Evolutionary conservation across 2,888 invertebrate genomes (phyloP).

Genomic region (Sipunculus nudus): DNA sequence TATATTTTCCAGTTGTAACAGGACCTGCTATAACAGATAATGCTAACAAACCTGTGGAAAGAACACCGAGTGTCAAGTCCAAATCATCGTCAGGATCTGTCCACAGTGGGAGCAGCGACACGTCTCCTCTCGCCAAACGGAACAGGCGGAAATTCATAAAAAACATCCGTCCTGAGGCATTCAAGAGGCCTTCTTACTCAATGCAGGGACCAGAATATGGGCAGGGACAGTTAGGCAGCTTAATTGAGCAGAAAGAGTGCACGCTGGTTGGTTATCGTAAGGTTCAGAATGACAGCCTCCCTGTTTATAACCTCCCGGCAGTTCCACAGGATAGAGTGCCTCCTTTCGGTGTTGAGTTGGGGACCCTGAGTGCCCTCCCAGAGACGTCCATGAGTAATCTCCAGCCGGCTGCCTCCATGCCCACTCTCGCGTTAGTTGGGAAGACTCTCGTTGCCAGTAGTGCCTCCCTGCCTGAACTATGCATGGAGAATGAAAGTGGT

Average conservation of each 20-base stretch:
- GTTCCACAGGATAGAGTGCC: neutral
- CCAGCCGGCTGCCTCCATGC: conserved; percentile 26
- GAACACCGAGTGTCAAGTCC: too few species aligned
- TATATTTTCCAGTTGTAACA: too few species aligned
- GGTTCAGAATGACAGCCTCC: conserved; percentile 30
- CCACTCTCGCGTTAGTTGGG: conserved; percentile 18
- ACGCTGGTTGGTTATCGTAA: conserved; percentile 61
- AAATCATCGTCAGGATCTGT: too few species aligned
- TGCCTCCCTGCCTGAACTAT: conserved; percentile 28
- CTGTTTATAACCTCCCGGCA: neutral
- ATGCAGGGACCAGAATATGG: too few species aligned
- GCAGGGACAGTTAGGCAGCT: too few species aligned
- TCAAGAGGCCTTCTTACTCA: conserved; percentile 58
- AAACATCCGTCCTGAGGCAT: conserved; percentile 60
- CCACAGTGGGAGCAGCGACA: too few species aligned
- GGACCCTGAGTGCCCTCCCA: conserved; percentile 54
- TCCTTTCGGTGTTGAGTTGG: conserved; percentile 47
- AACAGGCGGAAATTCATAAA: too few species aligned
- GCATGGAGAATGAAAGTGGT: too few species aligned
- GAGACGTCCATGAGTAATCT: conserved; percentile 8
- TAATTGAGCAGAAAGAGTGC: conserved; percentile 42
- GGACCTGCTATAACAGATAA: too few species aligned
- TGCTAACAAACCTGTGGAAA: too few species aligned
- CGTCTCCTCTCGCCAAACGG: too few species aligned
- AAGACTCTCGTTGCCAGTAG: conserved; percentile 7